A percentile compares a stretch with the other conserved stretches of the same genome.
Evolutionary conservation across 1,140 invertebrate genomes (phyloP).

Genomic region (Panagrolaimus sp.): DNA sequence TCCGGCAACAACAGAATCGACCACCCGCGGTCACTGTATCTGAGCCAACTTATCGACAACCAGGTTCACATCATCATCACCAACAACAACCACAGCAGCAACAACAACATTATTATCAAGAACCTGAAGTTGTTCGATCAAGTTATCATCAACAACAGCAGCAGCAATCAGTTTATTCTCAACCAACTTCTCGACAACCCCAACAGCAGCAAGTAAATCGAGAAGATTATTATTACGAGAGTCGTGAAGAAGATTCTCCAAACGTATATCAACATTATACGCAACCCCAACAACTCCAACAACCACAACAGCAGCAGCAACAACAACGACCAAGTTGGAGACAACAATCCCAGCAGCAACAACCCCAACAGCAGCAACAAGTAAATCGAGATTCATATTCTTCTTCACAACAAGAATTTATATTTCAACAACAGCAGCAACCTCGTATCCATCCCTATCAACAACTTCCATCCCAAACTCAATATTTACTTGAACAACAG

Average conservation of each 20-base stretch:
- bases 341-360: conserved; percentile 30
- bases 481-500: conserved; percentile 15
- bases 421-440: too few relatives aligned
- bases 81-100: conserved; percentile 36
- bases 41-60: too few relatives aligned
- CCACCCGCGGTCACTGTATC: too few relatives aligned
- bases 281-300: conserved; percentile 29
- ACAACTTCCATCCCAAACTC: too few relatives aligned
- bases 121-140: conserved; percentile 17
- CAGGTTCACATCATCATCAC: too few relatives aligned
- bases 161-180: conserved; percentile 16
- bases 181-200: conserved; percentile 22
- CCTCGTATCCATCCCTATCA: too few relatives aligned
- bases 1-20: too few relatives aligned
- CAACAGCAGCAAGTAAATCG: conserved; percentile 33
- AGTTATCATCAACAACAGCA: conserved; percentile 30
- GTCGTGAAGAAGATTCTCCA: conserved; percentile 14
- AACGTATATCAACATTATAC: conserved; percentile 8
- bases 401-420: too few relatives aligned
- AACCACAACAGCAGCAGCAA: conserved; percentile 30
- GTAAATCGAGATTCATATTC: too few relatives aligned
- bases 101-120: conserved; percentile 30
- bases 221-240: conserved; percentile 4
- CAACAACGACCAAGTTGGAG: conserved; percentile 6
- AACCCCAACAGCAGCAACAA: conserved; percentile 18